A percentile compares a stretch with the other conserved stretches of the same genome.
phyloP scores from a whole-genome alignment of 2,113 vertebrate genomes.

The Indicator maculatus region DNA sequence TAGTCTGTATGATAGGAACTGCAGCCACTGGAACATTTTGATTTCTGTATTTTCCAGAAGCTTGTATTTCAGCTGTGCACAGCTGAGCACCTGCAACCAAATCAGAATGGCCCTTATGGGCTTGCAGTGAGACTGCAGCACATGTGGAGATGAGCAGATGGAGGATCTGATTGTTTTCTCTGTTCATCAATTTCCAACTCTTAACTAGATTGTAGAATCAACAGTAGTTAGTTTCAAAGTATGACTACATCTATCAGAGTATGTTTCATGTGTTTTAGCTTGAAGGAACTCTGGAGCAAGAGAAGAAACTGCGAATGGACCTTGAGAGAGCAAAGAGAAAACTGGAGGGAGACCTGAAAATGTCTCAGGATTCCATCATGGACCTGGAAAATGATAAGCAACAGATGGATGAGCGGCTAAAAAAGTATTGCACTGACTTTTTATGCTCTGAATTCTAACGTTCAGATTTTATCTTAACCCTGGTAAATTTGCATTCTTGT shows the following conservation, averaged over 20 bases:
- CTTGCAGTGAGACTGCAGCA: background rate
- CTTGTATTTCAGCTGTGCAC: background rate
- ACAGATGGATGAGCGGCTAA: constrained; percentile 82
- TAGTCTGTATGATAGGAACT: background rate
- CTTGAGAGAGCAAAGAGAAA: constrained; percentile 83
- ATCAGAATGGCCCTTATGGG: background rate
- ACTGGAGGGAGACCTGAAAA: constrained; percentile 81
- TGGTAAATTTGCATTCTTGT: background rate
- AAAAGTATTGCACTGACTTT: constrained; percentile 74
- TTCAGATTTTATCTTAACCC: background rate
- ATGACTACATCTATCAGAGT: background rate
- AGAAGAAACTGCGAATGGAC: constrained; percentile 83
- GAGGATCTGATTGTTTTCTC: background rate
- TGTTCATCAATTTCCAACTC: background rate
- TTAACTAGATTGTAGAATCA: background rate
- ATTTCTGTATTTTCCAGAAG: background rate
- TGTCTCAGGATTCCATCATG: constrained; percentile 75
- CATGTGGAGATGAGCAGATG: background rate
- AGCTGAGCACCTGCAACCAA: background rate
- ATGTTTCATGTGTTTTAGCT: constrained; percentile 60
- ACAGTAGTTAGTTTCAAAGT: background rate
- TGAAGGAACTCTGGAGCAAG: constrained; percentile 82
- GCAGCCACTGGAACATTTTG: background rate
- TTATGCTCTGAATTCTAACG: background rate
- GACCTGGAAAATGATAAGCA: constrained; percentile 74